Conservation (phyloP, 2,113 vertebrate genomes). For the Furnarius figulus region DNA sequence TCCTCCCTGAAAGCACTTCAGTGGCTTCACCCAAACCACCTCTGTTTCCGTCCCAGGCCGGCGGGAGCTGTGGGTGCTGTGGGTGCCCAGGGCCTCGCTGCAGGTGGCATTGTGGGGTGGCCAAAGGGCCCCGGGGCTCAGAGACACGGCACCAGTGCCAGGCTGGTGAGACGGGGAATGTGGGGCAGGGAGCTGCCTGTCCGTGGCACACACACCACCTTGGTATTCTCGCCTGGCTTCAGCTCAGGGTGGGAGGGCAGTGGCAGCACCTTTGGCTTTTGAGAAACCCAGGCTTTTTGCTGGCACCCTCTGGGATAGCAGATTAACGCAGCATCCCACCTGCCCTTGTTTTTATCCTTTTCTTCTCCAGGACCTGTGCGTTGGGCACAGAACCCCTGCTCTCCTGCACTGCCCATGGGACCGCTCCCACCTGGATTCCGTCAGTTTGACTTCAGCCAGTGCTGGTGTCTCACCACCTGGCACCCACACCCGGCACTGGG, state of each 20-base stretch:
- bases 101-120: not conserved
- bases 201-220: rapidly evolving
- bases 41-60: not conserved
- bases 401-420: not conserved
- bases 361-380: not conserved
- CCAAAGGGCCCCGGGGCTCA: rapidly evolving
- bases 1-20: not conserved
- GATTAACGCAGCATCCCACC: rapidly evolving
- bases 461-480: not conserved
- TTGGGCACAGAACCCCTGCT: rapidly evolving
- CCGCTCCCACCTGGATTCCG: not conserved
- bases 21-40: not conserved
- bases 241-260: not conserved
- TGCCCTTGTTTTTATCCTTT: not conserved
- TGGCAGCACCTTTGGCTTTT: not conserved
- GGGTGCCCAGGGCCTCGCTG: not conserved
- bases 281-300: not conserved
- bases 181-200: not conserved
- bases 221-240: rapidly evolving
- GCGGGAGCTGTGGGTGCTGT: rapidly evolving
- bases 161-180: not conserved
- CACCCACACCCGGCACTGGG: not conserved
- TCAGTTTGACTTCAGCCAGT: not conserved
- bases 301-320: rapidly evolving
- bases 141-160: rapidly evolving